Evolutionary conservation across 2,797 vertebrate species (phyloP).

Genomic region (Hyperoplus lanceolatus): DNA sequence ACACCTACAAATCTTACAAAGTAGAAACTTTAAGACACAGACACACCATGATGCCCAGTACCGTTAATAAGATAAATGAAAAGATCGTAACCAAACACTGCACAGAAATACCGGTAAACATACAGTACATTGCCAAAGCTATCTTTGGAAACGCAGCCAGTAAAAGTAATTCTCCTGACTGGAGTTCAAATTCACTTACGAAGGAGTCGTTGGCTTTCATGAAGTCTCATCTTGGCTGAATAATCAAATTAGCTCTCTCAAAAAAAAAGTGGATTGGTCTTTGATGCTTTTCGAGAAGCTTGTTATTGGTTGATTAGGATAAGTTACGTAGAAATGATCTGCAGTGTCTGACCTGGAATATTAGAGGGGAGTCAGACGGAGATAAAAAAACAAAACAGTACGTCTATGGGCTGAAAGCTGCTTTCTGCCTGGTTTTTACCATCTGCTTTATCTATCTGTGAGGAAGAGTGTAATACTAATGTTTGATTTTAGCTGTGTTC

Average conservation of each 20-base stretch:
- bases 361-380: conserved; percentile 11
- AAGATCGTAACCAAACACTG: not conserved
- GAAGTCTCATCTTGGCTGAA: conserved; percentile 33
- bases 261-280: conserved; percentile 32
- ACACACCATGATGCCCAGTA: not conserved
- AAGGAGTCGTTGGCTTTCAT: conserved; percentile 32
- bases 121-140: not conserved
- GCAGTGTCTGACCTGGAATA: not conserved
- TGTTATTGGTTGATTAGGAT: conserved; percentile 34
- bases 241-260: conserved; percentile 38
- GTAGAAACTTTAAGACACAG: not conserved
- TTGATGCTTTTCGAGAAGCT: conserved; percentile 45
- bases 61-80: not conserved
- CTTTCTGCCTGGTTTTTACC: not conserved
- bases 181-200: conserved; percentile 40
- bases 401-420: not conserved
- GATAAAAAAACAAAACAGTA: not conserved
- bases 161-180: conserved; percentile 2
- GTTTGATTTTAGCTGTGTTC: not conserved
- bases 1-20: not conserved
- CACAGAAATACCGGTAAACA: conserved; percentile 4
- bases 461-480: not conserved
- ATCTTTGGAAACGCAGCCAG: conserved; percentile 13
- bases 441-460: not conserved
- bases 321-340: conserved; percentile 27